These are phyloP conservation scores for Paelopatides confundens DNA, from an alignment of 53 echinoderm and acorn worm species.

Conservation along the genomic window DNA sequence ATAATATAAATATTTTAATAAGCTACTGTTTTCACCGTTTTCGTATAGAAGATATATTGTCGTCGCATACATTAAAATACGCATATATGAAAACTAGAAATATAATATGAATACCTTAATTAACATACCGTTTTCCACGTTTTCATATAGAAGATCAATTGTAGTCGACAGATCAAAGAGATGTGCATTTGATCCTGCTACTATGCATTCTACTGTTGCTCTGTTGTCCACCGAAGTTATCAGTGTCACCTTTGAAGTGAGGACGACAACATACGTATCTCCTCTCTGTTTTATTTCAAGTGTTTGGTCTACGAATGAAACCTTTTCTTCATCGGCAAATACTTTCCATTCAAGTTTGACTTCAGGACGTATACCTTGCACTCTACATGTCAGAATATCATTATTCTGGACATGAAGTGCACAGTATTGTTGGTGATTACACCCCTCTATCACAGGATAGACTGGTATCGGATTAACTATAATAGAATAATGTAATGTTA, in stretches of 20 bases:
- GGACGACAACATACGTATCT: neutral
- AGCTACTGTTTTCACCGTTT: too few relatives aligned
- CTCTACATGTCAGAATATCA: neutral
- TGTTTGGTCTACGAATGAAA: neutral
- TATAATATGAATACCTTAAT: too few relatives aligned
- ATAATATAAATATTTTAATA: too few relatives aligned
- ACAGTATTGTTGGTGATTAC: conserved; percentile 27
- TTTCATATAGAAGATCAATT: neutral
- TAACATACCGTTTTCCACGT: too few relatives aligned
- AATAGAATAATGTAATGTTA: neutral
- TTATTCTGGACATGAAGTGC: neutral
- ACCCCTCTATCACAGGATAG: neutral
- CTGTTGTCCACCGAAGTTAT: neutral
- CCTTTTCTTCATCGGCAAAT: neutral
- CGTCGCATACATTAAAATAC: too few relatives aligned
- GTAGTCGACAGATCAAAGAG: neutral
- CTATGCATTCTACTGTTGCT: neutral
- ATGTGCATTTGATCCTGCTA: neutral
- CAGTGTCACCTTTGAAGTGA: neutral
- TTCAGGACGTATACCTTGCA: neutral
- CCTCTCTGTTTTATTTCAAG: neutral
- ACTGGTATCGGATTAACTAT: neutral
- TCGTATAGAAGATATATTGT: too few relatives aligned
- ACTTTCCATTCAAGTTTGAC: conserved; percentile 1
- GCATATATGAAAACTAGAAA: too few relatives aligned